Base-by-base conservation (phyloP, 2,797 vertebrate genomes). In the Scleropages formosus region DNA sequence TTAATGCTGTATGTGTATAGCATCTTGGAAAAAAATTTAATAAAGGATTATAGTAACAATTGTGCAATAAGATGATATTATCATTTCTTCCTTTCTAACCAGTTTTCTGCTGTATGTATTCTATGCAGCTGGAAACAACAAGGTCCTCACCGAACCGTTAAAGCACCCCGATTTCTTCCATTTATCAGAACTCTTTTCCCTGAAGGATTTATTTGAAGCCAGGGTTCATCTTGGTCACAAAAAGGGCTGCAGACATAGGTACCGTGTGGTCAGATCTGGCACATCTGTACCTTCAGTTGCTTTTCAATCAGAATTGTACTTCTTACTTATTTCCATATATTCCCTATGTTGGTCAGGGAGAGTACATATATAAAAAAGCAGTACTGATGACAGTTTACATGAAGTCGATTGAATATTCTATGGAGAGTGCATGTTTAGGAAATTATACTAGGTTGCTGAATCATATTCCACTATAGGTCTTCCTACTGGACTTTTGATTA, bases 201-300 rank as follows among this genome's bases (percentile, higher is more conserved):
- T 98, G 2, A 93, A 92, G 76, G 93, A 95, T 8, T 90, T 99
- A 16, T 98, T 98, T 13, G 83, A 97, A 0, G 95, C 98, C 69
- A 91, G 95, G 0, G 95, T 98, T 20, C 97, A 99, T 81, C 91
- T 98, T 27, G 98, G 97, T 0, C 98, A 99, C 82, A 99, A 98
- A 72, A 95, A 91, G 2, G 93, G 93, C 0, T 97, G 96, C 81
- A 92, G 98, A 8, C 95, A 99, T 88, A 93, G 95, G 98, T 97
- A 60, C 31, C 39, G 6, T 39, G 2, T 39, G 31, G 6, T 39
- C 2, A 6, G 2, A 2, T 39, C 31, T 39, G 31, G 39, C 2
- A 6, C 6, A 39, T 39, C 31, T 39, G 31, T 39, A 39, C 6
- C 39, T 39, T 39, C 39, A 39, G 31, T 31, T 39, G 6, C 31